Conservation (phyloP, 2,113 vertebrate genomes). For the Pica pica region DNA sequence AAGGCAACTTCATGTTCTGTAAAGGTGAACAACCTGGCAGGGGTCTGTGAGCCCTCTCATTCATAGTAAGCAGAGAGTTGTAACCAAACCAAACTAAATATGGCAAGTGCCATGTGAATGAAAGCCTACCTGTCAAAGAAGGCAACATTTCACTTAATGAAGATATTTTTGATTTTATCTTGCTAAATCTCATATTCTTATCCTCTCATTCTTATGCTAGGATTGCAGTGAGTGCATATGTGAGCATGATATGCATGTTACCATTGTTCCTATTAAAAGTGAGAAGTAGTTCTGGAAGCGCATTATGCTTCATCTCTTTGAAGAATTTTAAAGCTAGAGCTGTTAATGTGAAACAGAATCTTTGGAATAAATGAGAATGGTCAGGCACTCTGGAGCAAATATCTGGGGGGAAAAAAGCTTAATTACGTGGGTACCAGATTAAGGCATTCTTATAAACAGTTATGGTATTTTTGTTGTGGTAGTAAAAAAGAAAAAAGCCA, state of each 20-base stretch:
- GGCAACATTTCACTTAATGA: background rate
- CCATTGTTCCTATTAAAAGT: background rate
- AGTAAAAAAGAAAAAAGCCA: background rate
- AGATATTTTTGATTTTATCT: background rate
- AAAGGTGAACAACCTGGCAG: background rate
- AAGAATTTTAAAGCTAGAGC: background rate
- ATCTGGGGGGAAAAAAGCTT: background rate
- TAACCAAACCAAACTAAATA: background rate
- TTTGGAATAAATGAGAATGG: background rate
- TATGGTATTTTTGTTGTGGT: background rate
- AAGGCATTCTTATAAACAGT: background rate
- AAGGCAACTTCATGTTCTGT: background rate
- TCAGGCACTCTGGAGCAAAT: background rate
- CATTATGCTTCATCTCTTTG: background rate
- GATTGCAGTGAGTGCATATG: background rate
- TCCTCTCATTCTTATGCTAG: background rate
- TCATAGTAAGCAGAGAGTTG: background rate
- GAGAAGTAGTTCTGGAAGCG: background rate
- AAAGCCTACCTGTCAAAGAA: background rate
- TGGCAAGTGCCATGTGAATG: background rate
- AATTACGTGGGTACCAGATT: background rate
- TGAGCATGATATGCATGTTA: background rate
- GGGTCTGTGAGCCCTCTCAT: background rate
- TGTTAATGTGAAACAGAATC: conserved; percentile 22
- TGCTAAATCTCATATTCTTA: background rate